Conservation (phyloP, 2,888 invertebrate genomes). For the Volucella inanis region DNA sequence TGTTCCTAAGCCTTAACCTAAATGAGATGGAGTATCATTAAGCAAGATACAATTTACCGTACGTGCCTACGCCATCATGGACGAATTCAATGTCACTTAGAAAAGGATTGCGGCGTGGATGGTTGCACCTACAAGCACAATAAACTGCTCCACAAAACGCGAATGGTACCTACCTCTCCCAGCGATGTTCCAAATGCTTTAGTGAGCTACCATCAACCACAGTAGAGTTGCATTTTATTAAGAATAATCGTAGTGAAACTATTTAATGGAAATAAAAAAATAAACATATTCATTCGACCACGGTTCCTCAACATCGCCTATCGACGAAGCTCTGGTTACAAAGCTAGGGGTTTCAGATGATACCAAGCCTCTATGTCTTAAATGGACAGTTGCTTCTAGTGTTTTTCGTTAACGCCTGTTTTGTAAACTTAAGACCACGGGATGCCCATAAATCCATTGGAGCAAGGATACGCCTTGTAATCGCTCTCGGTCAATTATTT, state of each 20-base stretch:
- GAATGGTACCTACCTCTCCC: background rate
- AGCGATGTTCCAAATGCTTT: background rate
- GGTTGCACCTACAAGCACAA: background rate
- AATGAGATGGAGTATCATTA: too few species aligned
- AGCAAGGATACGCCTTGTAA: too few species aligned
- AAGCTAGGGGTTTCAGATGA: background rate
- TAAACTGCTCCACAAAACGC: background rate
- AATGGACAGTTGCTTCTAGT: too few species aligned
- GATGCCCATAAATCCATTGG: too few species aligned
- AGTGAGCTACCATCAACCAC: background rate
- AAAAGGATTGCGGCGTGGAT: too few species aligned
- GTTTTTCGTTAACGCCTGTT: too few species aligned
- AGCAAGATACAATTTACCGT: too few species aligned
- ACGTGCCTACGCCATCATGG: too few species aligned
- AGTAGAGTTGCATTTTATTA: slow-evolving; percentile 23
- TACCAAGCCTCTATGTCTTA: slow-evolving; percentile 2
- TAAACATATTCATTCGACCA: slow-evolving; percentile 37
- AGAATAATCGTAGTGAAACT: slow-evolving; percentile 35
- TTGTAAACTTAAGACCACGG: too few species aligned
- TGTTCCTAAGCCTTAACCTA: too few species aligned
- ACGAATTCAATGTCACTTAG: too few species aligned
- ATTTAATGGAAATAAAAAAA: background rate
- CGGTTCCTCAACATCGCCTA: slow-evolving; percentile 3
- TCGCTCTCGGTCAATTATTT: too few species aligned
- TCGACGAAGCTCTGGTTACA: background rate